Evolutionary conservation across 2,797 vertebrate species (phyloP).

Genomic region (Ctenosaura bakeri): DNA sequence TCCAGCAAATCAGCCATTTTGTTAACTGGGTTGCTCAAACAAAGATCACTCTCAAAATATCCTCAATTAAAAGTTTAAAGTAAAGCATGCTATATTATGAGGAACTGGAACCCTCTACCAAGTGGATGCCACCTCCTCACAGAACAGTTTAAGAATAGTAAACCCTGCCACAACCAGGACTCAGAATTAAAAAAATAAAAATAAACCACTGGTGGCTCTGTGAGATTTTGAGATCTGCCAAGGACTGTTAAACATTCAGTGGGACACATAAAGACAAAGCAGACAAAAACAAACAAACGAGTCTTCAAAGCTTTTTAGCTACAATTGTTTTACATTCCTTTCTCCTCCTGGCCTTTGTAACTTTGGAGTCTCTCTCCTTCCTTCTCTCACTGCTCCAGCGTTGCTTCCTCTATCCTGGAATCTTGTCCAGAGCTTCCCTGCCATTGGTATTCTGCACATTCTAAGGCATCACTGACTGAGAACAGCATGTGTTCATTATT

Average conservation of each 20-base stretch:
- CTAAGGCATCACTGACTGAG: neutral
- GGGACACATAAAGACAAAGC: neutral
- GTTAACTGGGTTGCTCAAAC: neutral
- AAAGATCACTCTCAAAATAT: neutral
- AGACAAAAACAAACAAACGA: neutral
- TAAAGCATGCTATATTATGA: neutral
- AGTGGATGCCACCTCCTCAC: neutral
- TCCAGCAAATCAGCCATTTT: fast-evolving
- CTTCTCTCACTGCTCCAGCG: neutral
- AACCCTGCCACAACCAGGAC: neutral
- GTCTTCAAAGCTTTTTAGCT: neutral
- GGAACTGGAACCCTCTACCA: neutral
- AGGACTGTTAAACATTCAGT: neutral
- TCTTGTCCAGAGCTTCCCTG: neutral
- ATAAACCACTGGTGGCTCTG: too few relatives aligned
- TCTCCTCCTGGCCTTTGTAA: too few relatives aligned
- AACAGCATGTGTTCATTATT: fast-evolving
- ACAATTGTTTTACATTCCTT: neutral
- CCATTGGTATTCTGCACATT: neutral
- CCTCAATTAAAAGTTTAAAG: neutral
- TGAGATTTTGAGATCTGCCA: neutral
- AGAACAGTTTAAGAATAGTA: neutral
- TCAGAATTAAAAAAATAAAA: too few relatives aligned
- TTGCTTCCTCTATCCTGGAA: neutral
- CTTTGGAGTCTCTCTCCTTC: too few relatives aligned